A percentile compares a stretch with the other conserved stretches of the same genome.
Conservation (phyloP, 1,140 invertebrate genomes). For the Trachymyrmex septentrionalis region DNA sequence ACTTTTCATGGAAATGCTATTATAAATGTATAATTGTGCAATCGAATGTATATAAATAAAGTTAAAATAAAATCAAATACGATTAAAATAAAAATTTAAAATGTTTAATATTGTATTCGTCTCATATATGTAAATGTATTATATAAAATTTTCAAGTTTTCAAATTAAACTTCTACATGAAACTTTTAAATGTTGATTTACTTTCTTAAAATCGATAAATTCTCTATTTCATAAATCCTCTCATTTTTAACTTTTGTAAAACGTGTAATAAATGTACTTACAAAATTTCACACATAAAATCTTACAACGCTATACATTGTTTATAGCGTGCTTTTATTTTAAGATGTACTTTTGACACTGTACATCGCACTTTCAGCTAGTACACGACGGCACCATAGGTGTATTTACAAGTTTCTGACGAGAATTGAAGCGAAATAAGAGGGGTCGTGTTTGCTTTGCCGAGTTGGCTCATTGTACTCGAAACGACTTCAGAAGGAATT, state of each 20-base stretch:
- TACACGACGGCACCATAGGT: background rate
- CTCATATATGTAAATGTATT: no score
- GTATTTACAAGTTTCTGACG: conserved; percentile 45
- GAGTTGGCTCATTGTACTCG: conserved; percentile 52
- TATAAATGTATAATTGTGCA: no score
- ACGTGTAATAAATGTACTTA: background rate
- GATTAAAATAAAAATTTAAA: no score
- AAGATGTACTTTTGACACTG: background rate
- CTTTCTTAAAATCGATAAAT: no score
- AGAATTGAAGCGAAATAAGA: conserved; percentile 63
- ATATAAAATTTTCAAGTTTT: no score
- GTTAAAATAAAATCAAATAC: no score
- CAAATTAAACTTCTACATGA: no score
- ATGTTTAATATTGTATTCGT: no score
- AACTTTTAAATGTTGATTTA: no score
- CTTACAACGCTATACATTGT: background rate
- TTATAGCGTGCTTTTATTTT: conserved; percentile 15
- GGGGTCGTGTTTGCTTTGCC: conserved; percentile 44
- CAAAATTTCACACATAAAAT: background rate
- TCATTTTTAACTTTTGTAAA: background rate
- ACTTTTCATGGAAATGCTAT: no score
- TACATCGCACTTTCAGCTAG: conserved; percentile 9
- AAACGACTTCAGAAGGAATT: conserved; percentile 55
- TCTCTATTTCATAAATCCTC: no score
- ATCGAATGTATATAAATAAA: no score